phyloP scores from a whole-genome alignment of 2,888 invertebrate genomes.

The Leptinotarsa peninsularis region DNA sequence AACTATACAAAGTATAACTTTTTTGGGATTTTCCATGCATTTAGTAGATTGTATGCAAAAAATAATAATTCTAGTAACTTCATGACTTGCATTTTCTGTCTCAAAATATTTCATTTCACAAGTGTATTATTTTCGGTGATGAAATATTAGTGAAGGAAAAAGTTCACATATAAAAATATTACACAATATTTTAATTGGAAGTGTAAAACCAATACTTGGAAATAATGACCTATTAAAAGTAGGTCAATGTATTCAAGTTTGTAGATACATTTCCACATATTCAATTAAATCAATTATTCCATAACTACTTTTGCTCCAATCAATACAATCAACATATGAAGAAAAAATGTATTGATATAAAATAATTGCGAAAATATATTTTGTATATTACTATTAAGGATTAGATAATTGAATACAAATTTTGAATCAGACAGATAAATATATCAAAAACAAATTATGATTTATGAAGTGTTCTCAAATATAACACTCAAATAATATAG shows the following conservation, averaged over 20 bases:
- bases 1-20: too few relatives aligned
- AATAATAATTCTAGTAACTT: too few relatives aligned
- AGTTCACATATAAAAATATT: background rate
- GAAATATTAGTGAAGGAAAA: too few relatives aligned
- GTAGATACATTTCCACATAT: background rate
- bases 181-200: background rate
- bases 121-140: too few relatives aligned
- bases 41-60: too few relatives aligned
- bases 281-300: background rate
- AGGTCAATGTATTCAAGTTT: conserved; percentile 2
- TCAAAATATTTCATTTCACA: too few relatives aligned
- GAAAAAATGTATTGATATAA: background rate
- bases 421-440: background rate
- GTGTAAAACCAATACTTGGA: background rate
- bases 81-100: too few relatives aligned
- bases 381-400: background rate
- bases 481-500: background rate
- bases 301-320: background rate
- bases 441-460: background rate
- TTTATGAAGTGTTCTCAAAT: background rate
- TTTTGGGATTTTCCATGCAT: too few relatives aligned
- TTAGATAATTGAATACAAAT: background rate
- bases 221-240: background rate
- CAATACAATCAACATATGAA: background rate
- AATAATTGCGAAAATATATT: background rate